Base-by-base conservation (phyloP, 2,888 invertebrate genomes). In the Rhagophthalmus giganteus region DNA sequence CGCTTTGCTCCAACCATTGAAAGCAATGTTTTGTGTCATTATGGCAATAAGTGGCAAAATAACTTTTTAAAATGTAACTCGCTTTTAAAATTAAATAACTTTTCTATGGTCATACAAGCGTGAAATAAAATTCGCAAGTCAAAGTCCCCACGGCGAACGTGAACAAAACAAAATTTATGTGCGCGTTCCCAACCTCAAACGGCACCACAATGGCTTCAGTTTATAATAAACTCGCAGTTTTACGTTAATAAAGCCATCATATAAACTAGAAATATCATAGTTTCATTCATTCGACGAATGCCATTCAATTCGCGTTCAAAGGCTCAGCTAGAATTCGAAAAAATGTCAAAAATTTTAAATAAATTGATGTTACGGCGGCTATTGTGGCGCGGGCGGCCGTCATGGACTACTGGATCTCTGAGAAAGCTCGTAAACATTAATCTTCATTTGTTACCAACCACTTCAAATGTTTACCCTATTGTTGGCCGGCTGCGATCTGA, bases 371-470 rank as follows among this genome's bases (percentile, higher is more conserved):
- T 55, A 51, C 54, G 50, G 46, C 40, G 39, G 31, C 51, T 44
- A 55, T 55, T 55, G 55, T 55, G 44, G 54, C 41, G 56, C 45
- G 56, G 47, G 58, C 50, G 58, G 50, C 50, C 47, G 55, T 40
- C 49, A 53, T 42, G 44, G 35, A 33, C 26, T 50, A 15, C 49
- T 40, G 46, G 61, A 59, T 68, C 67, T 66, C 63, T 70, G 70
- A 69, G 70, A 71, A 70, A 65, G 57, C 63, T 63, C 63, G 58
- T 59, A 51, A 61, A 66, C 72, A 72, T 73, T 72, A 72, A 73
- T 73, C 73, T 73, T 73, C 71, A 73, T 73, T 73, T 73, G 73
- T 73, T 73, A 68, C 69, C 73, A 65, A 61, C 72, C 72, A 72
- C 72, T 73, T 72, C 68, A 70, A 69, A 65, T 70, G 67, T 69